Base-by-base conservation (phyloP, 1,140 invertebrate genomes). In the Brachionus calyciflorus region DNA sequence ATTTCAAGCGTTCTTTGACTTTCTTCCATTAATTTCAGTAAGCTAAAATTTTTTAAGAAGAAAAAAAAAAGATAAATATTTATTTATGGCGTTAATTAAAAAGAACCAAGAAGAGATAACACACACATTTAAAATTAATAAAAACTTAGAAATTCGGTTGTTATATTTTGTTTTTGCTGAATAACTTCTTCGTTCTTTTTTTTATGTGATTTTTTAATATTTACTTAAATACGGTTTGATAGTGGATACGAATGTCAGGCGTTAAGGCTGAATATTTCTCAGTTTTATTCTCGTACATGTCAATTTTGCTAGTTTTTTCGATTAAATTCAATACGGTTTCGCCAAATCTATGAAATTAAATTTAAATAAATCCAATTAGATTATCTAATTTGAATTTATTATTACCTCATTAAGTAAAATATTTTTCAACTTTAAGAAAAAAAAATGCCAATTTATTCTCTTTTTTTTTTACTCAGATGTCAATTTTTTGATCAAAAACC, bases 21-120 rank as follows among this genome's bases (percentile, higher is more conserved):
- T 87, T 98, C 94, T 83, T 96, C 93, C 79, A 98, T 87, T 87
- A 97, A 93, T 33, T 94, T 90, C 49, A 98, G 86, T 82, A 96
- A 88, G 84, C 93, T 92, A 75, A 33, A 17, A 19, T n/a, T n/a
- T n/a, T n/a, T n/a, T n/a, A n/a, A n/a, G n/a, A n/a, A n/a, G n/a
- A 6, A 21, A 10, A 73, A 77, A 48, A 73, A 55, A 73, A 68
- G 40, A 69, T 17, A 79, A 79, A 79, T 30, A 76, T 51, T 19
- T 30, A 51, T 17, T n/a, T 49, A 48, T 41, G 46, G 69, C 26
- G 55, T 37, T 68, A 49, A 79, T 77, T 51, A 77, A n/a, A 48
- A 77, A 33, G 5, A n/a, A n/a, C n/a, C n/a, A n/a, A n/a, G n/a
- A n/a, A 77, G 60, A 33, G 6, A 44, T 19, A 57, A 26, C 17